phyloP scores from a whole-genome alignment of 2,797 vertebrate genomes.

The Paedocypris micromegethes region DNA sequence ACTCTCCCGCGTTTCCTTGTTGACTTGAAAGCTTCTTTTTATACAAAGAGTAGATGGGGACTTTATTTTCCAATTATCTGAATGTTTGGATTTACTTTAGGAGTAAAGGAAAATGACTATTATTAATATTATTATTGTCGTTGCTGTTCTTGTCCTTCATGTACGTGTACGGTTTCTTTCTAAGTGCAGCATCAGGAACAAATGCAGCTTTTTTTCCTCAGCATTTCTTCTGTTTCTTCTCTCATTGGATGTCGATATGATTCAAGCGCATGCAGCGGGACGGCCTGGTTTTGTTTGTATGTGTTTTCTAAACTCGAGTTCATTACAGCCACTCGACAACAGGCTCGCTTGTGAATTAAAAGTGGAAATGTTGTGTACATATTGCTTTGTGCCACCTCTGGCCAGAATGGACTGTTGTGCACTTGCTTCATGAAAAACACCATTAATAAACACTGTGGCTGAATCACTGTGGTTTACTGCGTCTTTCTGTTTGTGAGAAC shows the following conservation, averaged over 20 bases:
- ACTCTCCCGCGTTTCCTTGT: constrained; percentile 75
- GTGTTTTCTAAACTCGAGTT: constrained; percentile 81
- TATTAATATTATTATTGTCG: constrained; percentile 53
- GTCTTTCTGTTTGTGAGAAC: too few species aligned
- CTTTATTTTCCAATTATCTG: constrained; percentile 92
- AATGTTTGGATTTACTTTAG: constrained; percentile 89
- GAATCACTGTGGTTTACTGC: constrained; percentile 46
- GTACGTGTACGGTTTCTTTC: constrained; percentile 74
- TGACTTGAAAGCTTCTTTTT: constrained; percentile 92
- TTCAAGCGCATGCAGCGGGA: constrained; percentile 93
- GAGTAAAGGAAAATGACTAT: constrained; percentile 69
- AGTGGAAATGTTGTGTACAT: constrained; percentile 81
- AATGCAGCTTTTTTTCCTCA: constrained; percentile 77
- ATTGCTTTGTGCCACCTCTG: constrained; percentile 90
- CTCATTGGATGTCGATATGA: constrained; percentile 82
- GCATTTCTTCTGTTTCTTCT: constrained; percentile 75
- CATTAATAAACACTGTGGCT: constrained; percentile 92
- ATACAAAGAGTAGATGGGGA: constrained; percentile 82
- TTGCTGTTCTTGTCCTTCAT: constrained; percentile 69
- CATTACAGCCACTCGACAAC: constrained; percentile 76
- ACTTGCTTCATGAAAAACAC: constrained; percentile 98
- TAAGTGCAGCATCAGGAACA: constrained; percentile 77
- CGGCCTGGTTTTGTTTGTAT: constrained; percentile 76
- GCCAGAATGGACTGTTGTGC: constrained; percentile 94
- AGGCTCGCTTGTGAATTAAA: constrained; percentile 83